Evolutionary conservation across 2,797 vertebrate genomes (phyloP), one percentile per base, ranked within the genome.

Genomic region (Pteronotus mesoamericanus): DNA sequence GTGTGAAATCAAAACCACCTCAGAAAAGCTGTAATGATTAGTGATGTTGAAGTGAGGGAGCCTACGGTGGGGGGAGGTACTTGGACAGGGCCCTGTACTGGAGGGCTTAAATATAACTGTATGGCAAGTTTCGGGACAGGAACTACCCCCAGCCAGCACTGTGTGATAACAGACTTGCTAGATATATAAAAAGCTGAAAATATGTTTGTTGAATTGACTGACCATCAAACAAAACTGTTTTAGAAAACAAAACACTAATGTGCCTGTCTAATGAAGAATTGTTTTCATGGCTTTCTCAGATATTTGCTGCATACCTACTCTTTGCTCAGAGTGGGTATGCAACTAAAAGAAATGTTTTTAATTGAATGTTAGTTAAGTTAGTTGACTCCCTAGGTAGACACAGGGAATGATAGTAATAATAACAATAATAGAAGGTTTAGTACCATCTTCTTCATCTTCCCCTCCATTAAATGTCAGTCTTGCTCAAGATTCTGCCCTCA

Each of bases 191-290:
- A 89, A 26, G 39, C 77, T 93, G 46, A 89, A 74, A 71, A 66
- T n/a, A 14, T 59, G 10, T 75, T 77, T 89, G 8, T 68, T 61
- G n/a, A 86, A 79, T 87, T 94, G 75, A 77, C 48, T 84, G 46
- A 42, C 61, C 51, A 44, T 79, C 51, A 86, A 72, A 79, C 44
- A 19, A 83, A 77, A 37, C 91, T 85, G 57, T 72, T 77, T 94
- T 90, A 69, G 66, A 80, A 94, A 84, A 90, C 26, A 71, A 84
- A 96, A 91, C 44, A 44, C 18, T n/a, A 21, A 79, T 24, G 3
- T 77, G 44, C 88, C 90, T 86, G 39, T 88, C 90, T 86, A 74
- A 5, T 29, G 9, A 61, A 93, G 51, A 92, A 61, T 57, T 53
- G 2, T 72, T 53, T 59, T 55, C 29, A 18, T 22, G 39, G 19